A percentile compares a stretch with the other conserved stretches of the same genome.
These are phyloP conservation scores for Danionella dracula DNA, from an alignment of 2,797 vertebrate species.

Conservation along the genomic window DNA sequence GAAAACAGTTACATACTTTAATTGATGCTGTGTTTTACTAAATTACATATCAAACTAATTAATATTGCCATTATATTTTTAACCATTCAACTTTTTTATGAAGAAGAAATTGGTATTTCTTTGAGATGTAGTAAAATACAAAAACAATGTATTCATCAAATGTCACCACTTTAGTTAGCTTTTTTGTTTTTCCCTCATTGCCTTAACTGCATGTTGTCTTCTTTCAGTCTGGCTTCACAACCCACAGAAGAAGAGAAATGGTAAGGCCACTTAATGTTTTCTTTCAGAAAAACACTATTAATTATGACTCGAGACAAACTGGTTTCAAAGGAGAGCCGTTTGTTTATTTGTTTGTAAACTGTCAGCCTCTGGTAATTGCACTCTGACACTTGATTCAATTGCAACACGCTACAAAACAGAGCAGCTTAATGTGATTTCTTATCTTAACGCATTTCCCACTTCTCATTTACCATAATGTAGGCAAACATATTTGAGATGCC, in stretches of 20 bases:
- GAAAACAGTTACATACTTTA: too few relatives aligned
- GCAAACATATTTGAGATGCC: slow-evolving; percentile 57
- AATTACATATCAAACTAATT: too few relatives aligned
- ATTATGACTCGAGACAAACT: neutral
- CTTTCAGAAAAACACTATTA: neutral
- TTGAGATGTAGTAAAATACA: too few relatives aligned
- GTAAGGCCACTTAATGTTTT: slow-evolving; percentile 57
- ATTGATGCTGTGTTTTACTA: too few relatives aligned
- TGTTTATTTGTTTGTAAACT: slow-evolving; percentile 19
- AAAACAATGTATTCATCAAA: too few relatives aligned
- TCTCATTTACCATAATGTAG: slow-evolving; percentile 32
- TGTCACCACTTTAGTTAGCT: too few relatives aligned
- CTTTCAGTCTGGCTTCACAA: slow-evolving; percentile 79
- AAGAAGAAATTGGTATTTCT: too few relatives aligned
- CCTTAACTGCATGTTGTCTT: neutral
- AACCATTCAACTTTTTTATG: too few relatives aligned
- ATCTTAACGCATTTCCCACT: slow-evolving; percentile 42
- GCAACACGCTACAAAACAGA: slow-evolving; percentile 9
- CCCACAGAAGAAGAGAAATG: slow-evolving; percentile 91
- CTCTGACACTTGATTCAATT: slow-evolving; percentile 6
- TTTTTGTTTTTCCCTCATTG: neutral
- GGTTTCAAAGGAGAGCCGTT: neutral
- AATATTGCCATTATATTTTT: too few relatives aligned
- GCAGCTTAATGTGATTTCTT: slow-evolving; percentile 3
- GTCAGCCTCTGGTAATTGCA: neutral